Evolutionary conservation across 2,113 vertebrate genomes (phyloP).

Genomic region (Gnathonemus echidnorhynchus): DNA sequence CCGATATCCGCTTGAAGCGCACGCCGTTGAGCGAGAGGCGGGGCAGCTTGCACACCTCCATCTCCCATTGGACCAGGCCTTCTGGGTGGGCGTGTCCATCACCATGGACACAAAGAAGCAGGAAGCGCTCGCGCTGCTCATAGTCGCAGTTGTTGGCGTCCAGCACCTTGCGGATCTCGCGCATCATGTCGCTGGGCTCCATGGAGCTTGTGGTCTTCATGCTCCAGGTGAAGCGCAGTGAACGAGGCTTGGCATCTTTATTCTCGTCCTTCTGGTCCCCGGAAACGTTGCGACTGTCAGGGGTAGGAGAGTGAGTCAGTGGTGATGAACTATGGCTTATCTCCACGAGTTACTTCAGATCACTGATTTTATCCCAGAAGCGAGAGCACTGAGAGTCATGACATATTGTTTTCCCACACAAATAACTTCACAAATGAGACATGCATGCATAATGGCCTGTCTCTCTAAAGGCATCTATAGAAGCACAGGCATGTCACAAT

Average conservation of each 20-base stretch:
- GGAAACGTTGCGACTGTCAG: conserved; percentile 89
- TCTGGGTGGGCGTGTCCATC: conserved; percentile 81
- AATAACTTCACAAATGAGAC: neutral
- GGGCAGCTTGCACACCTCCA: conserved; percentile 98
- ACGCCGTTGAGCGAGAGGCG: conserved; percentile 97
- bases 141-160: conserved; percentile 97
- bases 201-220: conserved; percentile 99
- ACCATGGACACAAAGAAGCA: conserved; percentile 91
- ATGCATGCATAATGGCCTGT: neutral
- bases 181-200: conserved; percentile 93
- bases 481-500: neutral
- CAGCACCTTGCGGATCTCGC: conserved; percentile 92
- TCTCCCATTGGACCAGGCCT: conserved; percentile 96
- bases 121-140: conserved; percentile 91
- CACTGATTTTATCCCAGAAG: neutral
- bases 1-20: conserved; percentile 95
- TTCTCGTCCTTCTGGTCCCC: conserved; percentile 92
- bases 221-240: conserved; percentile 97
- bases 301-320: neutral
- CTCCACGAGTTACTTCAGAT: neutral
- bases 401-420: neutral
- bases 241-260: conserved; percentile 90
- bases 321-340: no score
- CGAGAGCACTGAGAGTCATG: neutral
- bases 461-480: neutral